Percentiles rank a stretch among this genome's conserved stretches.
Conservation (phyloP, 2,113 vertebrate genomes). For the Bothrops jararaca region DNA sequence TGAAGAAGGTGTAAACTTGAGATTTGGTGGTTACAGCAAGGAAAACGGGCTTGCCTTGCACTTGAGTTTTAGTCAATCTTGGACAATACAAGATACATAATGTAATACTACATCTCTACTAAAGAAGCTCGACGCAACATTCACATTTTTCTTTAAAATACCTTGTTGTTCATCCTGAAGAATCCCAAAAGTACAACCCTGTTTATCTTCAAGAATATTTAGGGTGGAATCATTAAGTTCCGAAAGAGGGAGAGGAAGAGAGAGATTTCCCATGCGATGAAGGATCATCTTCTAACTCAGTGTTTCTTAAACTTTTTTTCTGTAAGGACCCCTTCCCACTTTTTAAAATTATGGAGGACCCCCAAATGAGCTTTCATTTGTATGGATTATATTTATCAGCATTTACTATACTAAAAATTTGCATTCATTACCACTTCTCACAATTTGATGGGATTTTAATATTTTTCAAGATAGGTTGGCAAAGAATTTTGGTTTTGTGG, state of each 20-base stretch:
- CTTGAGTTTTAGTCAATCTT: conserved; percentile 56
- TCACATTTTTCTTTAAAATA: conserved; percentile 56
- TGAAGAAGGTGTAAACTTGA: conserved; percentile 46
- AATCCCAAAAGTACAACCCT: conserved; percentile 34
- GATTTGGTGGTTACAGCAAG: conserved; percentile 44
- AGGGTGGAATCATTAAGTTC: background rate
- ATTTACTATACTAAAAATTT: background rate
- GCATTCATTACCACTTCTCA: background rate
- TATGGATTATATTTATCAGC: background rate
- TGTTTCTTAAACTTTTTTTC: background rate
- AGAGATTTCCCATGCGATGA: conserved; percentile 13
- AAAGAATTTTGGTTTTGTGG: background rate
- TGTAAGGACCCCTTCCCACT: background rate
- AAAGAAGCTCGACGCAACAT: conserved; percentile 54
- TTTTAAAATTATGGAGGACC: background rate
- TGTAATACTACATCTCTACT: conserved; percentile 51
- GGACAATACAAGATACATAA: conserved; percentile 47
- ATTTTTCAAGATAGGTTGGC: background rate
- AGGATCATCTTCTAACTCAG: conserved; percentile 28
- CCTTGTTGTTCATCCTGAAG: conserved; percentile 47
- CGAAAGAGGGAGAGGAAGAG: background rate
- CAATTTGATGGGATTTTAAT: background rate
- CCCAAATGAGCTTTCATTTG: background rate
- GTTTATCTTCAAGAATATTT: conserved; percentile 50
- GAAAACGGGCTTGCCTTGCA: conserved; percentile 38